A percentile compares a stretch with the other conserved stretches of the same genome.
Evolutionary conservation across 1,140 invertebrate genomes (phyloP).

Genomic region (Trachymyrmex cornetzi): DNA sequence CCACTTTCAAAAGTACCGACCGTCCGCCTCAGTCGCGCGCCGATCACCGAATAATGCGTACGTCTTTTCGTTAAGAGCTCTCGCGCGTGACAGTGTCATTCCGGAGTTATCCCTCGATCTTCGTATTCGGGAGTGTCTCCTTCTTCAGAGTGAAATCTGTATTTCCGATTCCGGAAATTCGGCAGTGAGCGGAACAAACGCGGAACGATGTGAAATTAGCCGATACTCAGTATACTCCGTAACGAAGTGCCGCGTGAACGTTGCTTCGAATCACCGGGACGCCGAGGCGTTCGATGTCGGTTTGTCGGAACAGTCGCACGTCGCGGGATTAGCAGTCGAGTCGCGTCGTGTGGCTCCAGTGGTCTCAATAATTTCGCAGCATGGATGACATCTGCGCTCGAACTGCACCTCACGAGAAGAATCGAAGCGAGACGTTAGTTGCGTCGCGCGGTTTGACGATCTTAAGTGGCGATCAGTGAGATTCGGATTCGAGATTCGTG

Average conservation of each 20-base stretch:
- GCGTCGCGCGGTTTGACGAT: slow-evolving; percentile 11
- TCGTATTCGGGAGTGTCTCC: not conserved
- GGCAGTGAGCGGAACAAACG: not conserved
- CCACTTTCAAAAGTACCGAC: slow-evolving; percentile 75
- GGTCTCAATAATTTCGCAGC: not conserved
- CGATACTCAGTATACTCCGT: not conserved
- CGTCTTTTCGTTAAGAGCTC: not conserved
- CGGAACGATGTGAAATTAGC: not conserved
- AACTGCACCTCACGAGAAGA: too few relatives aligned
- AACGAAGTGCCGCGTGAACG: not conserved
- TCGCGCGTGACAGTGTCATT: not conserved
- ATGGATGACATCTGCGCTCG: not conserved
- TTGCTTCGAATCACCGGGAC: not conserved
- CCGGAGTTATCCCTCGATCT: not conserved
- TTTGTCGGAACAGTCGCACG: not conserved
- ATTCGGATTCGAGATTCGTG: not conserved
- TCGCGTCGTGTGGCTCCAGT: not conserved
- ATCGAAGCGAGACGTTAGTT: not conserved
- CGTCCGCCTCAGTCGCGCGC: slow-evolving; percentile 78
- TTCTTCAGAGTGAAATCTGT: not conserved
- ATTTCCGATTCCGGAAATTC: not conserved
- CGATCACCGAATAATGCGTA: slow-evolving; percentile 70
- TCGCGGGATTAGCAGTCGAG: not conserved
- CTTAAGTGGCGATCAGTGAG: too few relatives aligned
- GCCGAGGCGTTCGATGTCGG: not conserved